Evolutionary conservation across 2,797 vertebrate species (phyloP).

Genomic region (Anolis apletophallus): DNA sequence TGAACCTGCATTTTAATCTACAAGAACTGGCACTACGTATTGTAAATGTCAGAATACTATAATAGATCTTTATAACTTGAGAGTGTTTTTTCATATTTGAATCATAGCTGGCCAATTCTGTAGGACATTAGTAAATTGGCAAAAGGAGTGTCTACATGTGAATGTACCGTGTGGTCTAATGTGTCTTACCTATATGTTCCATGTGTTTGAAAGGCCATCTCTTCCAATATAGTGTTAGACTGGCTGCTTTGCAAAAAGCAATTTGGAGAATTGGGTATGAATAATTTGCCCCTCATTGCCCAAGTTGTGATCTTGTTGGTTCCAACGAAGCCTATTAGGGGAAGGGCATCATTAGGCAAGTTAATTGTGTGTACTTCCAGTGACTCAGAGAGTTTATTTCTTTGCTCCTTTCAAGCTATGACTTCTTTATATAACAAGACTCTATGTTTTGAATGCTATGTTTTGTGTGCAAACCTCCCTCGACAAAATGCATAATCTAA

Average conservation of each 20-base stretch:
- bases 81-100: not conserved
- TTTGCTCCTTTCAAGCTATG: not conserved
- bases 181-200: not conserved
- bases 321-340: slow-evolving; percentile 40
- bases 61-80: not conserved
- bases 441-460: not conserved
- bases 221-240: not conserved
- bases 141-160: rapidly evolving
- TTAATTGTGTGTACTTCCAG: slow-evolving; percentile 6
- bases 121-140: not conserved
- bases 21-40: not conserved
- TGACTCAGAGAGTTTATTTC: not conserved
- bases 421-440: not conserved
- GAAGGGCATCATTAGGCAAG: slow-evolving; percentile 23
- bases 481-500: slow-evolving; percentile 43
- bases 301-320: slow-evolving; percentile 26
- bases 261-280: slow-evolving; percentile 5
- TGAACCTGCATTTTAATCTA: not conserved
- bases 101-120: not conserved
- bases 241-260: slow-evolving; percentile 27
- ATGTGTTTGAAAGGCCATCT: rapidly evolving
- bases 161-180: rapidly evolving
- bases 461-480: slow-evolving; percentile 50
- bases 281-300: slow-evolving; percentile 12
- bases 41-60: not conserved